Evolutionary conservation across 1,140 invertebrate species (phyloP).

Genomic region (Zaprionus ornatus): DNA sequence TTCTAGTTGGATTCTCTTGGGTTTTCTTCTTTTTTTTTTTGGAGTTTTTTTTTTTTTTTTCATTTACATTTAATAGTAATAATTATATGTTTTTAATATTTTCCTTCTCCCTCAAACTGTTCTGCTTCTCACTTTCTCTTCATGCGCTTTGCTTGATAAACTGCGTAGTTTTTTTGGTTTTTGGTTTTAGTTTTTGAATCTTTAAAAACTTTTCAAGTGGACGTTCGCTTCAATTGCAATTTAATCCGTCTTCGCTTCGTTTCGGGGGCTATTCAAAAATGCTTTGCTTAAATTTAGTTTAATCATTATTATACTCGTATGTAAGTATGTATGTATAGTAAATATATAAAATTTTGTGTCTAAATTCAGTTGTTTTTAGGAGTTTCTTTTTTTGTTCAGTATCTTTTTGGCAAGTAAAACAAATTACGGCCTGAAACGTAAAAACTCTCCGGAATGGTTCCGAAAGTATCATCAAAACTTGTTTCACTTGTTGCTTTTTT

Average conservation of each 20-base stretch:
- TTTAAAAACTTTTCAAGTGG: slow-evolving; percentile 71
- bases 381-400: slow-evolving; percentile 51
- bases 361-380: slow-evolving; percentile 83
- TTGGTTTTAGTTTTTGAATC: slow-evolving; percentile 20
- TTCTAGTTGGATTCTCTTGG: slow-evolving; percentile 44
- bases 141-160: slow-evolving; percentile 44
- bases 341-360: slow-evolving; percentile 81
- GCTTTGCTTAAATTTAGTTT: slow-evolving; percentile 64
- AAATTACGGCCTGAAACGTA: slow-evolving; percentile 47
- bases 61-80: slow-evolving; percentile 74
- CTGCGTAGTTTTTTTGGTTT: slow-evolving; percentile 40
- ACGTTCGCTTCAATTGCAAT: slow-evolving; percentile 39
- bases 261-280: slow-evolving; percentile 58
- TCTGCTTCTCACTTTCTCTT: not conserved
- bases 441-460: slow-evolving; percentile 35
- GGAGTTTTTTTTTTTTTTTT: slow-evolving; percentile 54
- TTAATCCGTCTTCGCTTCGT: slow-evolving; percentile 14
- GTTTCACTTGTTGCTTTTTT: slow-evolving; percentile 24
- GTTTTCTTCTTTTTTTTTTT: not conserved
- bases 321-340: slow-evolving; percentile 51
- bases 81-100: slow-evolving; percentile 60
- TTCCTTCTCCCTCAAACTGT: not conserved
- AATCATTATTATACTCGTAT: slow-evolving; percentile 56
- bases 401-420: slow-evolving; percentile 29
- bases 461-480: slow-evolving; percentile 41